Base-by-base conservation (phyloP, 2,888 invertebrate genomes). In the Brenthis ino region DNA sequence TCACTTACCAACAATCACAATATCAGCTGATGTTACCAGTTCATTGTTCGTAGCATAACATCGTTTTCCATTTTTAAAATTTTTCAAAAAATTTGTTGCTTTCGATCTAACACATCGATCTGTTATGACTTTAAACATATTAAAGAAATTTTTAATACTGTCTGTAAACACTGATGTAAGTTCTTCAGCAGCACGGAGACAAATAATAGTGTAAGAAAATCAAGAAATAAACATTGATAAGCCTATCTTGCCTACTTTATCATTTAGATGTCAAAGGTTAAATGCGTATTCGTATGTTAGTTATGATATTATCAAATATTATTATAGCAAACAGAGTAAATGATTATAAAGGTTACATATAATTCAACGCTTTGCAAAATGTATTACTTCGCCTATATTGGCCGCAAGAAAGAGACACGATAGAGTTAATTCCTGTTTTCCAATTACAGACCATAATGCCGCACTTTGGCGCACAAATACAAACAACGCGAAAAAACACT, bases 1-100 rank as follows among this genome's bases (percentile, higher is more conserved):
- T 55, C 67, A 88, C 89, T 91, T 85, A 95, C 96, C 96, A 75
- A 97, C 94, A 76, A 97, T 93, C 67, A 97, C 96, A 74, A 96
- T 96, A 89, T 97, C 97, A 20, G 96, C 96, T 54, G 94, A 93
- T 51, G 88, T 77, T 53, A 86, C 87, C 2, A 91, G 79, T 58
- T 91, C 90, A n/a, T n/a, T n/a, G 24, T 83, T 81, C 0, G 81
- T 81, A 6, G 86, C 74, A 24, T 85, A 75, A 48, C 72, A 76
- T 68, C 86, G 79, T 64, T 78, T 83, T 53, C 76, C 78, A 70
- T 79, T 72, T 58, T 76, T 82, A 20, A 79, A 77, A 65, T 76
- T 77, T 71, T 82, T 86, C 33, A 88, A 81, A 80, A 82, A 87
- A 75, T 79, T 87, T 1, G 68, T 76, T 2, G 83, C 81, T 75